These are phyloP conservation scores for Diadema setosum DNA, from an alignment of 35 echinoderm and acorn worm genomes.

Conservation along the genomic window DNA sequence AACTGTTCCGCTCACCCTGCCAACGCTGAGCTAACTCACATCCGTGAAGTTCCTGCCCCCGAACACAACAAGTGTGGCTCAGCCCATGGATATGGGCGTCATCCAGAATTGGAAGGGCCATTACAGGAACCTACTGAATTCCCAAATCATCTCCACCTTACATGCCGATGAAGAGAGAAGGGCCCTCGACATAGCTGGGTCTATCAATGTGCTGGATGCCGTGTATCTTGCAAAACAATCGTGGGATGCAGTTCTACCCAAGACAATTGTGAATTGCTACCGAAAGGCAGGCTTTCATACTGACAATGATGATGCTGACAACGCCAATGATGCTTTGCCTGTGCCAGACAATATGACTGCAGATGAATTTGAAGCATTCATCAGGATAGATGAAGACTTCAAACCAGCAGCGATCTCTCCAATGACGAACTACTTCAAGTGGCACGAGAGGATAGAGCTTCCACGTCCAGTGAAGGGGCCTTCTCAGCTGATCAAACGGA, in stretches of 20 bases:
- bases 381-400: neutral
- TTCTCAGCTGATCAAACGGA: neutral
- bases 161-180: neutral
- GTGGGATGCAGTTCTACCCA: neutral
- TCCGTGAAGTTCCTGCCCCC: neutral
- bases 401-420: neutral
- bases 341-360: neutral
- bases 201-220: neutral
- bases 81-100: neutral
- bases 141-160: neutral
- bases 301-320: neutral
- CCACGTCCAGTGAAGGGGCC: neutral
- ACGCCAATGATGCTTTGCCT: neutral
- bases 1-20: neutral
- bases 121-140: neutral
- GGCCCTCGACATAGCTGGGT: neutral
- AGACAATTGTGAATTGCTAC: neutral
- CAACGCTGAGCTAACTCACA: neutral
- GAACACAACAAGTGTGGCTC: neutral
- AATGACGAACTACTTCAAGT: neutral
- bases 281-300: neutral
- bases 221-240: neutral
- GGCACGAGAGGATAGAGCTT: neutral
- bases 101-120: neutral
- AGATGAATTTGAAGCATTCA: neutral